A percentile compares a stretch with the other conserved stretches of the same genome.
Evolutionary conservation across 2,888 invertebrate genomes (phyloP).

Genomic region (Oxytorus armatus): DNA sequence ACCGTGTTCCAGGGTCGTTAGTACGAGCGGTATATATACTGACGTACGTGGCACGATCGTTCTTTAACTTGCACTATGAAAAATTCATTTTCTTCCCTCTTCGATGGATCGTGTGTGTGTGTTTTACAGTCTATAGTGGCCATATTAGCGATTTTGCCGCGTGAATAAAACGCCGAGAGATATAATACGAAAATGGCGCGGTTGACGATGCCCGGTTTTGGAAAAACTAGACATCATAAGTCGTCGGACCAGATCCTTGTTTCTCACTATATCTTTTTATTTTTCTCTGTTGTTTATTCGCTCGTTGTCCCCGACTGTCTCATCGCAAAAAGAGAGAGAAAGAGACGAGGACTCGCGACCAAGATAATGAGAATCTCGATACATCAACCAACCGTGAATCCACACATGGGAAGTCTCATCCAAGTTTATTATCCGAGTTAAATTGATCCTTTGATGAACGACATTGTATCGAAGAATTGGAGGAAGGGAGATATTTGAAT

Average conservation of each 20-base stretch:
- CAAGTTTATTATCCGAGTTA: background rate
- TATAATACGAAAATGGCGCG: slow-evolving; percentile 72
- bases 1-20: slow-evolving; percentile 57
- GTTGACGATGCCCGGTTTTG: slow-evolving; percentile 71
- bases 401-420: background rate
- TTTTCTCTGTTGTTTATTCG: too few relatives aligned
- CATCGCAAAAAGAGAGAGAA: slow-evolving; percentile 63
- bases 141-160: slow-evolving; percentile 59
- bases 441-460: too few relatives aligned
- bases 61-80: slow-evolving; percentile 68
- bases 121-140: slow-evolving; percentile 29
- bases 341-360: slow-evolving; percentile 39
- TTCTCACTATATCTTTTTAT: too few relatives aligned
- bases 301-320: slow-evolving; percentile 61
- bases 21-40: slow-evolving; percentile 20
- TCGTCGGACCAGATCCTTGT: slow-evolving; percentile 68
- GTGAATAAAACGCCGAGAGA: background rate
- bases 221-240: slow-evolving; percentile 73
- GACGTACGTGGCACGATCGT: background rate
- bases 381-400: background rate
- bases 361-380: background rate
- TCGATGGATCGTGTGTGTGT: slow-evolving; percentile 23
- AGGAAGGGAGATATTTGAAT: too few relatives aligned
- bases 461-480: too few relatives aligned
- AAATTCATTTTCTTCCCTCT: slow-evolving; percentile 72